Conservation (phyloP, 2,113 vertebrate genomes). For the Polypterus senegalus region DNA sequence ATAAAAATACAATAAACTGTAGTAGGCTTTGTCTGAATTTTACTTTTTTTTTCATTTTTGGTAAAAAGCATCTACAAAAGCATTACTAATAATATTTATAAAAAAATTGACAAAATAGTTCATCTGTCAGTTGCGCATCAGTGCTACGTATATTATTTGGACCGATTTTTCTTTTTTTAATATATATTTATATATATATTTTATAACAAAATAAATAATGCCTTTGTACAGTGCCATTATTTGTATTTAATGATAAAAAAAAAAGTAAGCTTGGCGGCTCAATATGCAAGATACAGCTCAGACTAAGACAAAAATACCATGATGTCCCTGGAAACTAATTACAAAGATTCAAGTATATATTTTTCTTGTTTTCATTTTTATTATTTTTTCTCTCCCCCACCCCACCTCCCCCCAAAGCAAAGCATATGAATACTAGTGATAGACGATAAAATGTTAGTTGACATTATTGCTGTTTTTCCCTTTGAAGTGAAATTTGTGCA, state of each 20-base stretch:
- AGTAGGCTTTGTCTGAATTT: slow-evolving; percentile 22
- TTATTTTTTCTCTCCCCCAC: too few species aligned
- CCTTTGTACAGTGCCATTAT: slow-evolving; percentile 75
- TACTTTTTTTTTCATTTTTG: slow-evolving; percentile 49
- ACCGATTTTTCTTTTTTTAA: slow-evolving; percentile 43
- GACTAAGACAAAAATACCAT: slow-evolving; percentile 71
- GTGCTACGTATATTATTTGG: slow-evolving; percentile 67
- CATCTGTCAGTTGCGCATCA: slow-evolving; percentile 66
- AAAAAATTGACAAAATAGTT: slow-evolving; percentile 73
- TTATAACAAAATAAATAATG: slow-evolving; percentile 90
- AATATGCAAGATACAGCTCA: slow-evolving; percentile 89
- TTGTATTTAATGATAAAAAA: slow-evolving; percentile 58
- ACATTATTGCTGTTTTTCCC: slow-evolving; percentile 73
- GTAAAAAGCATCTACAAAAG: slow-evolving; percentile 86
- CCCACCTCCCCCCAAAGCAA: slow-evolving; percentile 32
- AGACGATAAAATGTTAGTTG: slow-evolving; percentile 73
- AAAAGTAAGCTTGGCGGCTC: slow-evolving; percentile 85
- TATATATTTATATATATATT: slow-evolving; percentile 62
- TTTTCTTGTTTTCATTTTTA: slow-evolving; percentile 45
- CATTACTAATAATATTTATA: slow-evolving; percentile 70
- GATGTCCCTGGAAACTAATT: slow-evolving; percentile 65
- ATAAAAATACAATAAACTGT: slow-evolving; percentile 20
- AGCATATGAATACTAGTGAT: slow-evolving; percentile 73
- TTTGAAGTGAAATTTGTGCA: slow-evolving; percentile 62
- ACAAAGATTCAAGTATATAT: slow-evolving; percentile 56